Evolutionary conservation across 1,140 invertebrate species (phyloP), one percentile per base, ranked within the genome.

Genomic region (Drosophila kepulauana): DNA sequence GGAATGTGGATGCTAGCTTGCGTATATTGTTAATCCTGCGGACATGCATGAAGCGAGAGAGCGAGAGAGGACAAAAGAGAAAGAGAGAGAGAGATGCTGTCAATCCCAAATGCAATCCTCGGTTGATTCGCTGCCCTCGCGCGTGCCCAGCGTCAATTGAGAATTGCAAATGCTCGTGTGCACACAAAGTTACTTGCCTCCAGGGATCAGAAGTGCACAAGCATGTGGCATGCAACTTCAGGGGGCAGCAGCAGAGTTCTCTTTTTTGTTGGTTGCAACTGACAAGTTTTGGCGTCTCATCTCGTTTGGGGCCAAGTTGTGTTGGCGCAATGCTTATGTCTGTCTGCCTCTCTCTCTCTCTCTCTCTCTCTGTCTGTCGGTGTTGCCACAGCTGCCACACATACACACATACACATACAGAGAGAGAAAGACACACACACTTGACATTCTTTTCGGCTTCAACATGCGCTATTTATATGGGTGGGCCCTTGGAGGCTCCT

Each of bases 391-490:
- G 28, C 28, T 41, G 38, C 38, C 8, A 20, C 20, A 20, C 20
- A 20, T 0, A 25, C 20, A 25, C 20, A 25, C 5, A 20, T 0
- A 20, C 20, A 25, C 20, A 25, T 25, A 25, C 20, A 25, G 0
- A 25, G 20, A 25, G 20, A 25, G 20, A 25, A 25, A 25, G 20
- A 25, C 20, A 25, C 20, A 25, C 38, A 51, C 69, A 56, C 64
- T 73, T 73, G 64, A 54, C 70, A 68, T 73, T 73, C 56, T 73
- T 73, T n/a, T 61, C n/a, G 70, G 20, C 70, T 38, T 52, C 16
- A 46, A 59, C 65, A 52, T 52, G 70, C 15, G 51, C 68, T 64
- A 57, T 65, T 65, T 71, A 41, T 71, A 65, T 49, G 68, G 8
- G 20, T 4, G 20, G 8, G 35, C 2, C 38, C 13, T 20, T 48